These are phyloP conservation scores for Melipona quadrifasciata DNA, from an alignment of 1,140 invertebrate species.

Conservation along the genomic window DNA sequence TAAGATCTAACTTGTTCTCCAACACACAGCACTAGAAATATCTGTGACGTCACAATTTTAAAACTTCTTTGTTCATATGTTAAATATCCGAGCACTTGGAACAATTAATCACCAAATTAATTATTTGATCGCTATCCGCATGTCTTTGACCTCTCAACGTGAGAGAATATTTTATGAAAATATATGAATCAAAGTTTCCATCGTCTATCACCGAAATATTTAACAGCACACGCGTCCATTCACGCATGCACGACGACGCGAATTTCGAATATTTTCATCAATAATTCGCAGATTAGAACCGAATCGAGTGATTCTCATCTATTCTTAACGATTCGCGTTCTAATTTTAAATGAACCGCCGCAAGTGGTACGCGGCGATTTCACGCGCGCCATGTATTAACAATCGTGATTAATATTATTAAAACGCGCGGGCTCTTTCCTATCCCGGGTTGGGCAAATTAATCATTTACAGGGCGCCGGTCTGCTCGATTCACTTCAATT, in stretches of 20 bases:
- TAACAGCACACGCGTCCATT: background rate
- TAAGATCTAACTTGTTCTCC: no score
- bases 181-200: background rate
- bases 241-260: no score
- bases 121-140: background rate
- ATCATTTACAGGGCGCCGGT: background rate
- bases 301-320: no score
- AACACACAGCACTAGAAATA: no score
- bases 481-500: background rate
- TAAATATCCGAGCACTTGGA: background rate
- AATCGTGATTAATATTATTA: constrained; percentile 26
- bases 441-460: background rate
- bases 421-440: background rate
- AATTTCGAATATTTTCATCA: no score
- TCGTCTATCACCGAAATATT: background rate
- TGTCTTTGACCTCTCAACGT: background rate
- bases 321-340: no score
- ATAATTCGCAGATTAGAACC: no score
- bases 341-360: background rate
- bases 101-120: background rate
- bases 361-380: background rate
- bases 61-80: background rate
- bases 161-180: background rate
- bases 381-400: background rate
- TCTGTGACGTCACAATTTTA: background rate